Conservation (phyloP, 2,888 invertebrate genomes). For the Drosophila nr. fundita region DNA sequence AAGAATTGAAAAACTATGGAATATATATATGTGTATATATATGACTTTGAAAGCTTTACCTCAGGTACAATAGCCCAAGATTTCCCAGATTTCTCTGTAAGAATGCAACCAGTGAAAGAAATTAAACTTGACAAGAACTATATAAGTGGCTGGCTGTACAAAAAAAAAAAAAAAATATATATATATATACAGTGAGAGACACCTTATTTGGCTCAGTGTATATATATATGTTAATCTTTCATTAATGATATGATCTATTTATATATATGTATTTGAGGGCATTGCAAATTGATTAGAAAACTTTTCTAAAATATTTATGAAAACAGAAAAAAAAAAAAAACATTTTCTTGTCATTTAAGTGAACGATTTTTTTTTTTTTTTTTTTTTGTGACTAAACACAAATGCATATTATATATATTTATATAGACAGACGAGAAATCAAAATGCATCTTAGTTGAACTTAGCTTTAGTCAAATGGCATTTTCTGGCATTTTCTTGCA, state of each 20-base stretch:
- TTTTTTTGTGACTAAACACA: conserved; percentile 10
- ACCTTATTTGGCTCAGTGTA: too few species aligned
- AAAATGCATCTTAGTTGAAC: conserved; percentile 56
- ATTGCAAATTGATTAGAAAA: conserved; percentile 19
- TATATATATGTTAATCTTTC: not conserved
- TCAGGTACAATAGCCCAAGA: conserved; percentile 15
- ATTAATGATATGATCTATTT: conserved; percentile 1
- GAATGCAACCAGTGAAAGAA: conserved; percentile 24
- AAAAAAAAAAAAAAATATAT: not conserved
- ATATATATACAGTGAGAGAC: too few species aligned
- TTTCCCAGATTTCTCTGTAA: conserved; percentile 3
- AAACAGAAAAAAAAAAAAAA: not conserved
- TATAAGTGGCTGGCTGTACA: not conserved
- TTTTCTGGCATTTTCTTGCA: conserved; percentile 13
- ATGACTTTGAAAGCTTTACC: conserved; percentile 22
- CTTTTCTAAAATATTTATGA: conserved; percentile 34
- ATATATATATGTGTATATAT: not conserved
- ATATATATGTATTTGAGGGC: not conserved
- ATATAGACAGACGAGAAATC: conserved; percentile 5
- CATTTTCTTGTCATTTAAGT: conserved; percentile 36
- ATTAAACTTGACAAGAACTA: not conserved
- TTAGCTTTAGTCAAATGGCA: conserved; percentile 48
- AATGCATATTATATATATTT: conserved; percentile 8
- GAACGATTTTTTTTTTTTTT: conserved; percentile 34
- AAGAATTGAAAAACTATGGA: not conserved